phyloP scores from a whole-genome alignment of 2,113 vertebrate genomes.

The Edolisoma coerulescens region DNA sequence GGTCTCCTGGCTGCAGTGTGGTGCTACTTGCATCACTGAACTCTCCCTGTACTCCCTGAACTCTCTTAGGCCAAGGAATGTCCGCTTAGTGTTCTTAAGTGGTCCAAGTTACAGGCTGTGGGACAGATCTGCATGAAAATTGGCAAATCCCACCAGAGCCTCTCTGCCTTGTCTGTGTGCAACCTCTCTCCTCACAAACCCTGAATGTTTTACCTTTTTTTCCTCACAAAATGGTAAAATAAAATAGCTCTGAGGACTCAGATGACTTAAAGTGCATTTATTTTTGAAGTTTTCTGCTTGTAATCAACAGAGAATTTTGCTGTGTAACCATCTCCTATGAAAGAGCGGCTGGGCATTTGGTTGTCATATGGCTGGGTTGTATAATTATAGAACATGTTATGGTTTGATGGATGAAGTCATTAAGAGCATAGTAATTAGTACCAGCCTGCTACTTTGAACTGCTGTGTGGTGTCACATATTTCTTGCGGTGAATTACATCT shows the following conservation, averaged over 20 bases:
- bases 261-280: background rate
- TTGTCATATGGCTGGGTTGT: constrained; percentile 55
- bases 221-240: background rate
- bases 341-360: constrained; percentile 26
- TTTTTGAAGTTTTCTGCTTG: constrained; percentile 15
- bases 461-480: constrained; percentile 55
- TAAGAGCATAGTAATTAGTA: constrained; percentile 60
- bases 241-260: background rate
- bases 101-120: fast-evolving
- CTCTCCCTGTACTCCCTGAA: background rate
- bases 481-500: constrained; percentile 60
- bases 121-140: background rate
- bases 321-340: constrained; percentile 27
- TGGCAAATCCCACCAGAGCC: background rate
- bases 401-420: constrained; percentile 68
- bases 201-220: background rate
- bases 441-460: constrained; percentile 64
- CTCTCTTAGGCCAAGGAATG: background rate
- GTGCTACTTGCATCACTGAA: background rate
- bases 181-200: background rate
- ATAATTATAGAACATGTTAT: constrained; percentile 62
- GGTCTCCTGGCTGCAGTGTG: background rate
- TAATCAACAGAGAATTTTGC: constrained; percentile 41
- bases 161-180: background rate
- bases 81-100: background rate